Evolutionary conservation across 2,113 vertebrate species (phyloP).

Genomic region (Pseudorasbora parva): DNA sequence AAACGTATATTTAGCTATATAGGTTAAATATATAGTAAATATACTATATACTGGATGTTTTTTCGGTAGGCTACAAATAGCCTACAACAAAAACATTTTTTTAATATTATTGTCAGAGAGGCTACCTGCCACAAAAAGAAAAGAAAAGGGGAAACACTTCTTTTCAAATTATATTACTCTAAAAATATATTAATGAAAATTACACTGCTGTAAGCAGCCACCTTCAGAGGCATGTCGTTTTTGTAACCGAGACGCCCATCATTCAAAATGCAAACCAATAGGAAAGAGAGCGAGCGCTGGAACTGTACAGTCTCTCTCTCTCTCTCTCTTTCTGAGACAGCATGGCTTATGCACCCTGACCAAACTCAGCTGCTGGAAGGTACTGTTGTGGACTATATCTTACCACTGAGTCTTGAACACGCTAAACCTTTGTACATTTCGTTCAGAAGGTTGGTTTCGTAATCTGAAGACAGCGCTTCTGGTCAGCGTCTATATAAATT

Average conservation of each 20-base stretch:
- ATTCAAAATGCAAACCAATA: slow-evolving; percentile 72
- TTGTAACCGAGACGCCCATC: slow-evolving; percentile 77
- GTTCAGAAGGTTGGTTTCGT: background rate
- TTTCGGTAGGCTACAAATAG: too few relatives aligned
- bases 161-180: background rate
- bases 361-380: slow-evolving; percentile 65
- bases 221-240: slow-evolving; percentile 66
- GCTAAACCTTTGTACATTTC: background rate
- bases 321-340: slow-evolving; percentile 60
- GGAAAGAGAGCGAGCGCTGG: slow-evolving; percentile 57
- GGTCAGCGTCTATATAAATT: background rate
- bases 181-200: background rate
- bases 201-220: slow-evolving; percentile 25
- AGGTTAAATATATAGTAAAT: too few relatives aligned
- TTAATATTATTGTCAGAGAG: background rate
- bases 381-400: slow-evolving; percentile 25
- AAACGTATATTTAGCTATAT: too few relatives aligned
- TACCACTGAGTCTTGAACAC: background rate
- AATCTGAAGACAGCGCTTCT: slow-evolving; percentile 20
- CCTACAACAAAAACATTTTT: too few relatives aligned
- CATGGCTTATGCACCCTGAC: slow-evolving; percentile 59
- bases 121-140: background rate
- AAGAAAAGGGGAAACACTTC: background rate
- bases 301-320: slow-evolving; percentile 48
- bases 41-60: too few relatives aligned